A percentile compares a stretch with the other conserved stretches of the same genome.
These are phyloP conservation scores for Salmo trutta DNA, from an alignment of 2,797 vertebrate species.

Conservation along the genomic window DNA sequence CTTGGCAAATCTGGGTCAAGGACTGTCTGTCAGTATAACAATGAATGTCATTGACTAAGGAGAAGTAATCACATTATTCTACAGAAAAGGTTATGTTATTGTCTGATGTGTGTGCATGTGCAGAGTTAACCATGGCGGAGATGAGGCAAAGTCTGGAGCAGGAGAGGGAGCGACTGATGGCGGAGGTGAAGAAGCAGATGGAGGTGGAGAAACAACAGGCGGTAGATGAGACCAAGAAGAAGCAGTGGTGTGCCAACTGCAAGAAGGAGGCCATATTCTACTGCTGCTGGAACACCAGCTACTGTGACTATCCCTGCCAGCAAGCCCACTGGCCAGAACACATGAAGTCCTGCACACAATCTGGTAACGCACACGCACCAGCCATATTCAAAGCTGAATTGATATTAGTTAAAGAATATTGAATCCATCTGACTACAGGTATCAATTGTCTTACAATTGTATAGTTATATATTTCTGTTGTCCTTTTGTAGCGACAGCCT, in stretches of 20 bases:
- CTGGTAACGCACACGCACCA: constrained; percentile 73
- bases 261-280: constrained; percentile 96
- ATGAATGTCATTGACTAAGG: not conserved
- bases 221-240: constrained; percentile 95
- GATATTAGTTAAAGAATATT: not conserved
- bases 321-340: constrained; percentile 97
- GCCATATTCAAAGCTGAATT: not conserved
- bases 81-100: not conserved
- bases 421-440: not conserved
- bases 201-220: constrained; percentile 92
- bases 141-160: constrained; percentile 97
- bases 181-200: constrained; percentile 91
- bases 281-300: constrained; percentile 97
- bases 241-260: constrained; percentile 95
- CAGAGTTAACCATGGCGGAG: constrained; percentile 96
- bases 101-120: not conserved
- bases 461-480: constrained; percentile 27
- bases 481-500: constrained; percentile 83
- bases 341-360: constrained; percentile 97
- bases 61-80: not conserved
- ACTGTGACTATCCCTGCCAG: constrained; percentile 95
- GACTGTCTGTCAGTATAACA: not conserved
- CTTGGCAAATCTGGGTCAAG: not conserved
- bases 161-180: constrained; percentile 89
- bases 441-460: constrained; percentile 18